These are phyloP conservation scores for Eubucco bourcierii DNA, from an alignment of 2,113 vertebrate genomes.

Conservation along the genomic window DNA sequence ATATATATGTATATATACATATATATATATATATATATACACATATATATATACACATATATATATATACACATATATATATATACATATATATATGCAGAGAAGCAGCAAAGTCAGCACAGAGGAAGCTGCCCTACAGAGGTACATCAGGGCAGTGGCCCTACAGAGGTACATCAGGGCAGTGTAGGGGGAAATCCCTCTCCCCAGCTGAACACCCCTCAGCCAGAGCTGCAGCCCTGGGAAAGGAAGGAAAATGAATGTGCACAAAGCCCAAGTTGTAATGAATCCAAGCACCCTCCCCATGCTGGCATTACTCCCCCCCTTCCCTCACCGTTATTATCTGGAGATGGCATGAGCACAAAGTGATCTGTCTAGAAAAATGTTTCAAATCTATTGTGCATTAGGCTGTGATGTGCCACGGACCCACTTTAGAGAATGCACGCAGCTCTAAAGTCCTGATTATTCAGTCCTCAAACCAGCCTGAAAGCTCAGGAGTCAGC, in stretches of 20 bases:
- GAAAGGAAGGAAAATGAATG: background rate
- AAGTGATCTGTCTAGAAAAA: conserved; percentile 25
- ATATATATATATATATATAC: too few species aligned
- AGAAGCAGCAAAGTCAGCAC: background rate
- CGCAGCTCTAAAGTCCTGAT: background rate
- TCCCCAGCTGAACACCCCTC: background rate
- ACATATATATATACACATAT: too few species aligned
- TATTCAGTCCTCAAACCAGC: conserved; percentile 47
- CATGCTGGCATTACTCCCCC: background rate
- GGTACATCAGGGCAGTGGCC: background rate
- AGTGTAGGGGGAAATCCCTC: background rate
- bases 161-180: background rate
- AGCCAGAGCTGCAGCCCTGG: rapidly evolving
- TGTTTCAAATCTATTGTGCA: background rate
- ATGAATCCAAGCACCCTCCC: background rate
- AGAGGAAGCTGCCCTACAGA: background rate
- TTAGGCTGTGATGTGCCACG: background rate
- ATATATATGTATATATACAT: too few species aligned
- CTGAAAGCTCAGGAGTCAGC: conserved; percentile 25
- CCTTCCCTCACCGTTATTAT: background rate
- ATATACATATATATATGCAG: background rate
- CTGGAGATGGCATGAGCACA: conserved; percentile 4
- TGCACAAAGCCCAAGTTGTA: background rate
- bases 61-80: too few species aligned
- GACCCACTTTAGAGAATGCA: conserved; percentile 20